These are phyloP conservation scores for Lagria hirta DNA, from an alignment of 2,888 invertebrate genomes.

Conservation along the genomic window DNA sequence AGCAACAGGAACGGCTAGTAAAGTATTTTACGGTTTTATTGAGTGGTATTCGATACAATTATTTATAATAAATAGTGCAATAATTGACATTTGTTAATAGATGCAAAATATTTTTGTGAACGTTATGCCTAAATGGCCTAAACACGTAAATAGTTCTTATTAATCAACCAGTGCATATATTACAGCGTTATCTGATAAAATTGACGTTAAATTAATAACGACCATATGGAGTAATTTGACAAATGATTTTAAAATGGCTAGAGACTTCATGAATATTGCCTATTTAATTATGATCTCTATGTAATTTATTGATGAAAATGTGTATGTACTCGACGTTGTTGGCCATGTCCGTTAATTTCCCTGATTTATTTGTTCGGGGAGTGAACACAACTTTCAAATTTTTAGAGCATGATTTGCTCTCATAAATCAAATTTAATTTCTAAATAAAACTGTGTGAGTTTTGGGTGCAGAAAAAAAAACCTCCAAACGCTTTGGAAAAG, in stretches of 20 bases:
- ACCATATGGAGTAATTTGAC: slow-evolving; percentile 35
- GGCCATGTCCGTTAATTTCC: slow-evolving; percentile 19
- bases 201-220: slow-evolving; percentile 44
- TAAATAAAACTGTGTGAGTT: no score
- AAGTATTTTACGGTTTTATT: no score
- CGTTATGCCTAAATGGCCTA: no score
- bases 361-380: slow-evolving; percentile 22
- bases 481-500: neutral
- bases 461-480: no score
- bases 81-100: no score
- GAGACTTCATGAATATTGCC: slow-evolving; percentile 39
- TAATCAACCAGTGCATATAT: no score
- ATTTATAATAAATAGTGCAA: no score
- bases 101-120: no score
- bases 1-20: no score
- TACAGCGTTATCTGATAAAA: slow-evolving; percentile 43
- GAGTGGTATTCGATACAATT: no score
- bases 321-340: slow-evolving; percentile 38
- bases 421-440: slow-evolving; percentile 14
- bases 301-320: slow-evolving; percentile 38
- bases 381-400: slow-evolving; percentile 16
- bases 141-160: no score
- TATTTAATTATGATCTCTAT: slow-evolving; percentile 37
- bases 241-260: slow-evolving; percentile 40
- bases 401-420: slow-evolving; percentile 8